Base-by-base conservation (phyloP, 2,113 vertebrate species). In the Toxotes chatareus region DNA sequence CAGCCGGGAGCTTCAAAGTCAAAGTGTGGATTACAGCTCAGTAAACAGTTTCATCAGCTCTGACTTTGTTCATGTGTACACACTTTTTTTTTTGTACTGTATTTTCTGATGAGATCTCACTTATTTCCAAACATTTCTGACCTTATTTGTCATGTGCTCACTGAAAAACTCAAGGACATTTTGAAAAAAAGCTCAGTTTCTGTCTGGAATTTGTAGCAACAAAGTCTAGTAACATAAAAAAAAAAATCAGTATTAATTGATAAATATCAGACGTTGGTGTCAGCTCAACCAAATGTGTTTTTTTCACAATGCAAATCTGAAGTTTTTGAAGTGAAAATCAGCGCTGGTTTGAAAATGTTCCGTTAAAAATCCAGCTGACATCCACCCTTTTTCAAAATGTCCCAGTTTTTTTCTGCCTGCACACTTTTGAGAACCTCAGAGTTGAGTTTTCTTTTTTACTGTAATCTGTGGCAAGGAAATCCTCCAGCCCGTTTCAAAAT, bases 401-500 rank as follows among this genome's bases (percentile, higher is more conserved):
- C 46, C 23, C 5, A 0, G 49, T 38, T 3, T 32, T 62, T 71
- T 51, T 27, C 67, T 68, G 83, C 0, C 13, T 38, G 51, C 73
- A 51, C 60, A n/a, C 63, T 42, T 42, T 51, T 0, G 6, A 60
- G 5, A 75, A 76, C 60, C 66, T 72, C 46, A 55, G 34, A 59
- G 19, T 65, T 56, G 53, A n/a, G 9, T 53, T n/a, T 3, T 27
- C 27, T 27, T 44, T 69, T 74, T 77, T 77, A 55, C 85, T 83
- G 82, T 78, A 87, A 87, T 47, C 49, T 27, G 49, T 23, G 77
- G 70, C 42, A 2, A 53, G 71, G 73, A 80, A 76, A 62, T 71
- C 73, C 42, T 78, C 55, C 17, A 1, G 53, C 56, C 23, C 14
- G 71, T 64, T 65, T 73, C 21, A 56, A 62, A 79, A 71, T 79